These are phyloP conservation scores for Mycetomoellerius zeteki DNA, from an alignment of 1,140 invertebrate species.

Conservation along the genomic window DNA sequence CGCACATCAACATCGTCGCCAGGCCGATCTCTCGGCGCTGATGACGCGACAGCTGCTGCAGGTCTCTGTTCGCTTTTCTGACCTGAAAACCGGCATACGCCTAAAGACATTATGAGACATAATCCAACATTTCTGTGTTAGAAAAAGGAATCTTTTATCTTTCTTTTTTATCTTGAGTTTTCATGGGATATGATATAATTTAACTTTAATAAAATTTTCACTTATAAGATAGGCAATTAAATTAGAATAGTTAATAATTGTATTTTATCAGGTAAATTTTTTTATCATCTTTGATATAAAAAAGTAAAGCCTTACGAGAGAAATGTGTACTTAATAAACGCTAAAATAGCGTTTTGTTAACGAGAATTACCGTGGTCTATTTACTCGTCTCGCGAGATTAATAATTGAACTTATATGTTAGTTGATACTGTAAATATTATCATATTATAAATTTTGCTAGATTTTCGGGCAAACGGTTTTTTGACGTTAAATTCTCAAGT, in stretches of 20 bases:
- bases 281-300: constrained; percentile 15
- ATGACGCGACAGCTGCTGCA: constrained; percentile 92
- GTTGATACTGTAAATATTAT: background rate
- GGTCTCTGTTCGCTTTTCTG: constrained; percentile 93
- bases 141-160: background rate
- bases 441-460: constrained; percentile 17
- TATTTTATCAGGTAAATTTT: background rate
- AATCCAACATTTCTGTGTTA: background rate
- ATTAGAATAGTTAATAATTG: constrained; percentile 21
- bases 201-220: background rate
- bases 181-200: background rate
- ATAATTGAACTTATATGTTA: background rate
- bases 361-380: background rate
- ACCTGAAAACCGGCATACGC: constrained; percentile 88
- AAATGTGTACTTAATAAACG: constrained; percentile 35
- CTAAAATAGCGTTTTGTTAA: constrained; percentile 11
- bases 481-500: background rate
- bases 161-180: background rate
- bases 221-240: background rate
- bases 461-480: background rate
- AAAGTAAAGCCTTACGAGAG: background rate
- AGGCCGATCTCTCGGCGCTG: constrained; percentile 95
- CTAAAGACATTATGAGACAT: background rate
- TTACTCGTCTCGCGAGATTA: background rate
- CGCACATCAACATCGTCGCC: constrained; percentile 97